A percentile compares a stretch with the other conserved stretches of the same genome.
These are phyloP conservation scores for Orientallactaga bullata DNA, from an alignment of 2,113 vertebrate species.

Conservation along the genomic window DNA sequence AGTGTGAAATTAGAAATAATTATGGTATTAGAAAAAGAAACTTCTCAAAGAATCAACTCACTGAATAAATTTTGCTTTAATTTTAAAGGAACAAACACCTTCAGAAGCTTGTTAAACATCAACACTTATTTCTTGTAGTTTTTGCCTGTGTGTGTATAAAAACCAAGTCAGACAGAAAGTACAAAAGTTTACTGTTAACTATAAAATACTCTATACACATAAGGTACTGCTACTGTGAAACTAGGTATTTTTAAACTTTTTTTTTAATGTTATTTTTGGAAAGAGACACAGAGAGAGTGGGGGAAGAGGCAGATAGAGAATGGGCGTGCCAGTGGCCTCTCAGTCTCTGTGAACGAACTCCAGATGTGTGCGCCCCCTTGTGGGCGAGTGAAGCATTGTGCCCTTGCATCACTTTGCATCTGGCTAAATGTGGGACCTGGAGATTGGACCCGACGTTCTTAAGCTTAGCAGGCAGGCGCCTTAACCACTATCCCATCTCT, in stretches of 20 bases:
- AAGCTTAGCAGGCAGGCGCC: too few species aligned
- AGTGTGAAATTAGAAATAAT: conserved; percentile 36
- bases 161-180: neutral
- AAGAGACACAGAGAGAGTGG: too few species aligned
- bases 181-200: conserved; percentile 40
- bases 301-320: too few species aligned
- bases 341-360: too few species aligned
- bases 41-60: conserved; percentile 40
- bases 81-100: conserved; percentile 50
- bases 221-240: neutral
- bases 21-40: neutral
- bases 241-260: neutral
- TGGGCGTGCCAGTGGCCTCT: too few species aligned
- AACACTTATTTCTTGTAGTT: neutral
- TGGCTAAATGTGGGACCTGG: too few species aligned
- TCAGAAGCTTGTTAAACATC: neutral
- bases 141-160: neutral
- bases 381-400: too few species aligned
- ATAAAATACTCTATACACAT: neutral
- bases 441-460: too few species aligned
- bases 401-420: too few species aligned
- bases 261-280: too few species aligned
- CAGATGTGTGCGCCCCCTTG: too few species aligned
- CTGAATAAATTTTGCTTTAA: conserved; percentile 40
- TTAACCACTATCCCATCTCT: too few species aligned